These are phyloP conservation scores for Schizothorax lantsangensis DNA, from an alignment of 2,797 vertebrate genomes.

Conservation along the genomic window DNA sequence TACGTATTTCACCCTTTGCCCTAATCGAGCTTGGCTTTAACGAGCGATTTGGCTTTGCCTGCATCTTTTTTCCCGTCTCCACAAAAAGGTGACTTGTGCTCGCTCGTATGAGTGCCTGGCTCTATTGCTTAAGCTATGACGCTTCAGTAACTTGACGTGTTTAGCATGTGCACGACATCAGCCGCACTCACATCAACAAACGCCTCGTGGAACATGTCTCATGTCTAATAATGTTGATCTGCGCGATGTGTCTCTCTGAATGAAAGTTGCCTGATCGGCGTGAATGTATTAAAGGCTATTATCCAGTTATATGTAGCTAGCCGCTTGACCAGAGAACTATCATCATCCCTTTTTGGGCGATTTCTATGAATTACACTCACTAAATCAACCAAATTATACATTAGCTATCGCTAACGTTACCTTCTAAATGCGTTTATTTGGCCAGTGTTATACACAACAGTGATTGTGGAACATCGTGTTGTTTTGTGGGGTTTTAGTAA, in stretches of 20 bases:
- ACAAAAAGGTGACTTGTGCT: slow-evolving; percentile 81
- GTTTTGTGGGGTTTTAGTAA: background rate
- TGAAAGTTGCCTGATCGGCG: slow-evolving; percentile 77
- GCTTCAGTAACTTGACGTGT: slow-evolving; percentile 81
- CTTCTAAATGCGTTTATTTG: slow-evolving; percentile 16
- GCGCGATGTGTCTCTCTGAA: slow-evolving; percentile 50
- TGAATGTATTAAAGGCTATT: slow-evolving; percentile 68
- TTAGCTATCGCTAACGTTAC: too few relatives aligned
- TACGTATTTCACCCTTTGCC: slow-evolving; percentile 69
- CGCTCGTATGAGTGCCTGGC: slow-evolving; percentile 76
- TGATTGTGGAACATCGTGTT: background rate
- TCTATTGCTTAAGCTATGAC: slow-evolving; percentile 77
- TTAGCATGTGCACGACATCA: slow-evolving; percentile 68
- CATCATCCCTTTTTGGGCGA: slow-evolving; percentile 37
- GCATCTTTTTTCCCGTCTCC: slow-evolving; percentile 85
- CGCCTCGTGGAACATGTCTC: slow-evolving; percentile 8
- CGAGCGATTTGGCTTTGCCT: slow-evolving; percentile 66
- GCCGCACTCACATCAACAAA: slow-evolving; percentile 53
- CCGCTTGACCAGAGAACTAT: slow-evolving; percentile 54
- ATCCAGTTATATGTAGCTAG: slow-evolving; percentile 70
- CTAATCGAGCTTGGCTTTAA: slow-evolving; percentile 67
- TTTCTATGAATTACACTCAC: slow-evolving; percentile 6
- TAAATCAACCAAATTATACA: background rate
- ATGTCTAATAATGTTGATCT: background rate
- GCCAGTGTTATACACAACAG: background rate